Evolutionary conservation across 1,140 invertebrate species (phyloP), one percentile per base, ranked within the genome.

Genomic region (Camponotus pennsylvanicus): DNA sequence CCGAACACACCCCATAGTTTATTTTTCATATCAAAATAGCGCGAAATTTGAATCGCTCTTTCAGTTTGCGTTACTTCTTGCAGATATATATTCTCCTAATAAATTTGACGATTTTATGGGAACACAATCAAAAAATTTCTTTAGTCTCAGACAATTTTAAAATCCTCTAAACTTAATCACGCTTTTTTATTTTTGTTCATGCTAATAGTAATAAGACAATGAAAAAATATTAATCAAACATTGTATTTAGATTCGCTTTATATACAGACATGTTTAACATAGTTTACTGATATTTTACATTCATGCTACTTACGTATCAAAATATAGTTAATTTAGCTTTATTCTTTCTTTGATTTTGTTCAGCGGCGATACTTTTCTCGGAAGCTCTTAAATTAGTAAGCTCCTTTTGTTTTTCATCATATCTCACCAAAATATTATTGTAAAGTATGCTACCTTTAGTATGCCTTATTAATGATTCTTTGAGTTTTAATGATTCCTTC

Each of bases 331-430:
- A 92, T 95, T 97, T 97, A 89, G 96, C 96, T 89, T 96, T 96
- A 91, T 97, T 96, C 84, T 96, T 97, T 86, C 97, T 95, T 57
- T 96, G 95, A 88, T 95, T 96, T 92, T 98, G 97, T 92, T 98
- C 97, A 79, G 96, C 96, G 37, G 95, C 92, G 63, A 98, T 96
- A 85, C 95, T 96, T 63, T 94, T 95, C 88, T 97, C 97, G 55
- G 96, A 96, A 61, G 95, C 95, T 91, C 95, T 95, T 32, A 98
- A 94, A 73, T 93, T 91, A 37, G 92, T 92, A 1, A 98, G 93
- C 91, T 98, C 96, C 83, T 95, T 95, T 89, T 96, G 96, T 91
- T 96, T 97, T 18, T 94, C 94, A 18, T 95, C 91, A 71, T 98
- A 95, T 92, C 97, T 96, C 11, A 94, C 90, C 45, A 95, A 93